phyloP scores from a whole-genome alignment of 2,113 vertebrate species.

The Nerophis ophidion region DNA sequence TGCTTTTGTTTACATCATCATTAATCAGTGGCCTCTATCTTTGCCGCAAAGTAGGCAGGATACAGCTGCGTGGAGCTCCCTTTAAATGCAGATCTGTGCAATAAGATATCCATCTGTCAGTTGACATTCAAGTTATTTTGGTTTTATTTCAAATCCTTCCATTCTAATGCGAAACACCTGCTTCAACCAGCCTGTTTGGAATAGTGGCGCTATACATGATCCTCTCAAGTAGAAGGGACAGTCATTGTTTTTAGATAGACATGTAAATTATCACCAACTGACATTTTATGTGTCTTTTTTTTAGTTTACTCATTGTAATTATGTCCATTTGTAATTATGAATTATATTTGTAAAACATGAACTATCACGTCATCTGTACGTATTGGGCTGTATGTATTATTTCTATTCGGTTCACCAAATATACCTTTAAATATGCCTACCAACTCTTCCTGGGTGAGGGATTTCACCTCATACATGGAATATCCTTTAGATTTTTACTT shows the following conservation, averaged over 20 bases:
- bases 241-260: slow-evolving; percentile 9
- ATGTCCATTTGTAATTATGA: slow-evolving; percentile 55
- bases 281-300: slow-evolving; percentile 33
- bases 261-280: slow-evolving; percentile 29
- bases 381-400: slow-evolving; percentile 32
- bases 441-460: slow-evolving; percentile 22
- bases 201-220: neutral
- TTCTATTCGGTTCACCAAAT: slow-evolving; percentile 46
- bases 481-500: slow-evolving; percentile 1
- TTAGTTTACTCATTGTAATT: slow-evolving; percentile 48
- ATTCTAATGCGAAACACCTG: neutral
- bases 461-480: slow-evolving; percentile 6
- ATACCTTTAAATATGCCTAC: slow-evolving; percentile 31
- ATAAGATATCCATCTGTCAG: slow-evolving; percentile 46
- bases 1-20: slow-evolving; percentile 46
- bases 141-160: slow-evolving; percentile 49
- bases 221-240: slow-evolving; percentile 48
- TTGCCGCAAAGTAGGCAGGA: slow-evolving; percentile 62
- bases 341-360: slow-evolving; percentile 53
- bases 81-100: slow-evolving; percentile 34
- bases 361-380: slow-evolving; percentile 39
- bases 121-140: slow-evolving; percentile 37
- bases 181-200: too few relatives aligned
- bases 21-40: slow-evolving; percentile 17
- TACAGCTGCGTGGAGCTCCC: slow-evolving; percentile 50